phyloP scores from a whole-genome alignment of 2,888 invertebrate genomes.

The Homarus gammarus region DNA sequence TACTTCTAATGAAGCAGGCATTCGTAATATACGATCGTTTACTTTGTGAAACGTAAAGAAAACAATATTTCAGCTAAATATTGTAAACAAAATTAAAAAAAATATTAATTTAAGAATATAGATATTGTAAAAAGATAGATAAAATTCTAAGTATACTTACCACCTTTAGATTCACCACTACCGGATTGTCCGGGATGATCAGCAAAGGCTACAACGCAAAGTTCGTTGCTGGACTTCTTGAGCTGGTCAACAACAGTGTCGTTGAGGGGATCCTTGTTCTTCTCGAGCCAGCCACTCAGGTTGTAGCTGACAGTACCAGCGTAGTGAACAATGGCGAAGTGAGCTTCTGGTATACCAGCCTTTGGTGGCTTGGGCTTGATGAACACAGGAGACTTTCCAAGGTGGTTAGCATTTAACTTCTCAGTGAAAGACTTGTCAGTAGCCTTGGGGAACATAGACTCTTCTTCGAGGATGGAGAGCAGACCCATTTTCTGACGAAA shows the following conservation, averaged over 20 bases:
- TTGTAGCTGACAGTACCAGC: constrained; percentile 99
- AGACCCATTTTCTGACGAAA: constrained; percentile 96
- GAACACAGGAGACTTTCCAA: constrained; percentile 98
- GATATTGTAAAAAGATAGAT: background rate
- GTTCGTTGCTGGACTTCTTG: constrained; percentile 93
- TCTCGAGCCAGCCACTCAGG: constrained; percentile 99
- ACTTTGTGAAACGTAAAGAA: no score
- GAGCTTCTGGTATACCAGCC: constrained; percentile 96
- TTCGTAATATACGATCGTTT: no score
- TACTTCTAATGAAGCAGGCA: no score
- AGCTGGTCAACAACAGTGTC: constrained; percentile 98
- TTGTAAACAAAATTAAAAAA: no score
- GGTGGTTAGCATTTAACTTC: constrained; percentile 98
- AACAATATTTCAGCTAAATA: no score
- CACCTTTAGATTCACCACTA: constrained; percentile 79
- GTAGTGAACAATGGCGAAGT: constrained; percentile 99
- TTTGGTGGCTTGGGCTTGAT: constrained; percentile 97
- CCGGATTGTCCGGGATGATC: constrained; percentile 91
- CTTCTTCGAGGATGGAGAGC: constrained; percentile 99
- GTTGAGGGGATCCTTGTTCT: constrained; percentile 99
- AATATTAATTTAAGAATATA: no score
- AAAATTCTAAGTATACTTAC: constrained; percentile 81
- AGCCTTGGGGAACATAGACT: constrained; percentile 99
- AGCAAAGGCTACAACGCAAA: constrained; percentile 94
- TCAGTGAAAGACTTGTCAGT: constrained; percentile 98